A percentile compares a stretch with the other conserved stretches of the same genome.
Evolutionary conservation across 2,888 invertebrate genomes (phyloP).

Genomic region (Neoitamus cyanurus): DNA sequence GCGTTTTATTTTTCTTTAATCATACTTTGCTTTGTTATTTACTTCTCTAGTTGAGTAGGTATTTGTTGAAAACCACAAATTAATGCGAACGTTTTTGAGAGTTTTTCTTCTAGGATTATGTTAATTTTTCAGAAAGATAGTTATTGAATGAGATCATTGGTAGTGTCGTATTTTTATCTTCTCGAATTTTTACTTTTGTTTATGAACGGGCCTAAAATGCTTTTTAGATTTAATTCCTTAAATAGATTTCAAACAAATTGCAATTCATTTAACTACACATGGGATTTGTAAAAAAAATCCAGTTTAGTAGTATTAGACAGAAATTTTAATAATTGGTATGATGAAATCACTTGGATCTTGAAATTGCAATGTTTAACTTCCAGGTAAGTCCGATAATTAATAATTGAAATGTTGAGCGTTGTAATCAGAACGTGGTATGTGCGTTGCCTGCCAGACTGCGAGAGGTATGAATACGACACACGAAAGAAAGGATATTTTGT

Average conservation of each 20-base stretch:
- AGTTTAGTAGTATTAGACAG: neutral
- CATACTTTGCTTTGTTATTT: constrained; percentile 1
- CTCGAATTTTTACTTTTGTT: neutral
- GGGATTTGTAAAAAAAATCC: neutral
- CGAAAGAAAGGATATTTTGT: neutral
- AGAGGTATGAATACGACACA: constrained; percentile 8
- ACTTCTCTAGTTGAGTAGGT: constrained; percentile 23
- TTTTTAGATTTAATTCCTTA: neutral
- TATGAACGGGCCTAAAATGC: neutral
- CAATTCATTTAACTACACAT: neutral
- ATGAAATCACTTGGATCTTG: neutral
- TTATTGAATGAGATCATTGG: neutral
- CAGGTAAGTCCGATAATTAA: neutral
- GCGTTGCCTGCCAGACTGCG: no score
- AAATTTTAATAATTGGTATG: neutral
- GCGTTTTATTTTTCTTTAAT: neutral
- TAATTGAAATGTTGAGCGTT: neutral
- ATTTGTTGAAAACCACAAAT: constrained; percentile 15
- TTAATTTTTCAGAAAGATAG: neutral
- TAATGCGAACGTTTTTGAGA: constrained; percentile 9
- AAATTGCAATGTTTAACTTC: neutral
- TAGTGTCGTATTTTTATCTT: constrained; percentile 28
- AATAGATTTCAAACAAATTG: neutral
- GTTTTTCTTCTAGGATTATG: neutral
- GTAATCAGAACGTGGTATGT: neutral